phyloP scores from a whole-genome alignment of 2,888 invertebrate genomes.

The Caenorhabditis japonica region DNA sequence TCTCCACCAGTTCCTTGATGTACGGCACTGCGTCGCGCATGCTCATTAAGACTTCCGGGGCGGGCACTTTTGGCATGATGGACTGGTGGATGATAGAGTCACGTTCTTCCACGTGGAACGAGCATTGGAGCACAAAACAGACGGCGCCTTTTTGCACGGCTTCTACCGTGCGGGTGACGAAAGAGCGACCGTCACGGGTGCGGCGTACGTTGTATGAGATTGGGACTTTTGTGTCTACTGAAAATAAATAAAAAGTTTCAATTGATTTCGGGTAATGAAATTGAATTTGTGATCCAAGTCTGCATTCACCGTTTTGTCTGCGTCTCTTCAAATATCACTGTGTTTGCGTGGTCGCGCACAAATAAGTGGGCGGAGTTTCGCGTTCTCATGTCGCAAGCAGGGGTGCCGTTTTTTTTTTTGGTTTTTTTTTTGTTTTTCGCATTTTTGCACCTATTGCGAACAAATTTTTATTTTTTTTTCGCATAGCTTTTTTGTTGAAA shows the following conservation, averaged over 20 bases:
- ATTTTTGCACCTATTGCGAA: too few relatives aligned
- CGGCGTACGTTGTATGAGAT: slow-evolving; percentile 78
- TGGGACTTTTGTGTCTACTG: slow-evolving; percentile 74
- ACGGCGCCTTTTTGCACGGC: slow-evolving; percentile 78
- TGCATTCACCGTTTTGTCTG: too few relatives aligned
- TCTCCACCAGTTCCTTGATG: slow-evolving; percentile 47
- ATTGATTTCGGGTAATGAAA: too few relatives aligned
- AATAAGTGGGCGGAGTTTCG: too few relatives aligned
- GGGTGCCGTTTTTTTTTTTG: too few relatives aligned
- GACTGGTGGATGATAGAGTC: slow-evolving; percentile 60
- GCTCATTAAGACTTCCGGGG: slow-evolving; percentile 53
- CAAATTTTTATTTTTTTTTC: too few relatives aligned
- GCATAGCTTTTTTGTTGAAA: too few relatives aligned
- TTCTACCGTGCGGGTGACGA: slow-evolving; percentile 75
- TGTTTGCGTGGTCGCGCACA: too few relatives aligned
- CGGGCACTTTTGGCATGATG: slow-evolving; percentile 62
- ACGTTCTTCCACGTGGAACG: slow-evolving; percentile 67
- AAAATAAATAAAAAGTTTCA: slow-evolving; percentile 23
- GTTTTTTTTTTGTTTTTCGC: too few relatives aligned
- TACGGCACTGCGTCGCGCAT: slow-evolving; percentile 55
- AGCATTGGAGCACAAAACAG: slow-evolving; percentile 76
- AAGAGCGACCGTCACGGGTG: slow-evolving; percentile 78
- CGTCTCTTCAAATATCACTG: too few relatives aligned
- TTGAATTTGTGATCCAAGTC: too few relatives aligned
- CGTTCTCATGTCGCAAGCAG: too few relatives aligned